Percentiles rank a stretch among this genome's conserved stretches.
Conservation (phyloP, 2,888 invertebrate genomes). For the Strigamia crassipes region DNA sequence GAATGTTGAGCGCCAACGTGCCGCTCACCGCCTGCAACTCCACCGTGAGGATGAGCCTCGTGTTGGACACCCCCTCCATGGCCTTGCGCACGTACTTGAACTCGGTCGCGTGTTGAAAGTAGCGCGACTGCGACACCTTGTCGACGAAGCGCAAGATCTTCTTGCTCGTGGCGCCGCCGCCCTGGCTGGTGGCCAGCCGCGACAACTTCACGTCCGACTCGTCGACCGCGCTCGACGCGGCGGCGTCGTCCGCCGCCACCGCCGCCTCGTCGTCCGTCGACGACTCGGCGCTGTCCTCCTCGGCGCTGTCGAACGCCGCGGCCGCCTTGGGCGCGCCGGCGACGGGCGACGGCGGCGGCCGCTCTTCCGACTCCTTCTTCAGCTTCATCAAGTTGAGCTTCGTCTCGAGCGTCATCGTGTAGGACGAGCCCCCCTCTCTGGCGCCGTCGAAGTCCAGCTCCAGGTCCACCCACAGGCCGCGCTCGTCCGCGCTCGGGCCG, state of each 20-base stretch:
- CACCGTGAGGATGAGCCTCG: constrained; percentile 81
- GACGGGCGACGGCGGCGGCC: neutral
- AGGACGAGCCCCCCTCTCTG: constrained; percentile 57
- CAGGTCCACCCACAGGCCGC: constrained; percentile 87
- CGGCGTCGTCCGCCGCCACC: too few relatives aligned
- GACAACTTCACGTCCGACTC: constrained; percentile 54
- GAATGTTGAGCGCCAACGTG: constrained; percentile 78
- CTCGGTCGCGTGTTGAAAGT: constrained; percentile 86
- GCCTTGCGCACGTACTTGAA: constrained; percentile 83
- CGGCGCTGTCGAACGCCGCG: constrained; percentile 71
- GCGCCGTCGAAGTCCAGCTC: constrained; percentile 77
- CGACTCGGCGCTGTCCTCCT: constrained; percentile 79
- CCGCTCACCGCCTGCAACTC: constrained; percentile 79
- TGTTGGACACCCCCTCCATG: constrained; percentile 88
- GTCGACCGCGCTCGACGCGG: constrained; percentile 57
- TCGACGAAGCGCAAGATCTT: constrained; percentile 82
- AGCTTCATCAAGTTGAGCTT: constrained; percentile 82
- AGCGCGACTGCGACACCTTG: constrained; percentile 80
- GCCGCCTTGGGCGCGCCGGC: neutral
- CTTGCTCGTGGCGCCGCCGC: constrained; percentile 59
- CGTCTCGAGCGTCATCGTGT: constrained; percentile 82
- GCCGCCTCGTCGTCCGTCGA: constrained; percentile 68
- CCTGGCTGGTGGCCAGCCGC: constrained; percentile 50
- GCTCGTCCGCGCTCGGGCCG: constrained; percentile 73
- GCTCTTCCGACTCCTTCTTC: constrained; percentile 57